These are phyloP conservation scores for Himalopsyche kuldschensis DNA, from an alignment of 2,888 invertebrate genomes.

Conservation along the genomic window DNA sequence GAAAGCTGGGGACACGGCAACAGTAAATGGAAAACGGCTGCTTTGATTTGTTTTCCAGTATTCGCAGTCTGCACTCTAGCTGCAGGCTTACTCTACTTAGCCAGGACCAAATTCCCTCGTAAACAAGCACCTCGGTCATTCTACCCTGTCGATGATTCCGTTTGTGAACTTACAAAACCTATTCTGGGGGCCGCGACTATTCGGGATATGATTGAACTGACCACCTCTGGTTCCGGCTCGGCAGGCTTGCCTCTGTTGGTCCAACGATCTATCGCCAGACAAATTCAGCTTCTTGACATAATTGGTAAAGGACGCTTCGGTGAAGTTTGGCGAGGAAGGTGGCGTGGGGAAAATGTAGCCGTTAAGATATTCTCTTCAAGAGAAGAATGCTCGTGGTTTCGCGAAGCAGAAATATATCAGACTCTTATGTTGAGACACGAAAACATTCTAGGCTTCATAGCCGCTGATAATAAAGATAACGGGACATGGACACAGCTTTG, in stretches of 20 bases:
- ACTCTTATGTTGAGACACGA: slow-evolving; percentile 98
- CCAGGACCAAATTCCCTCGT: background rate
- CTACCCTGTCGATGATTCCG: slow-evolving; percentile 66
- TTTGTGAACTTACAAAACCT: slow-evolving; percentile 78
- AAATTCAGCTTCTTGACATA: slow-evolving; percentile 90
- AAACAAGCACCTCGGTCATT: slow-evolving; percentile 48
- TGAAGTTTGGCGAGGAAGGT: slow-evolving; percentile 93
- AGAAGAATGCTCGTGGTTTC: slow-evolving; percentile 96
- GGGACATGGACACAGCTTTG: slow-evolving; percentile 98
- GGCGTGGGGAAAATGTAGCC: slow-evolving; percentile 97
- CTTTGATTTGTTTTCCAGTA: slow-evolving; percentile 69
- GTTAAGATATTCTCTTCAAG: slow-evolving; percentile 97
- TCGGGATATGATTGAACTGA: slow-evolving; percentile 88
- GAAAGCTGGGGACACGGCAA: background rate
- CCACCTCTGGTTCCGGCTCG: slow-evolving; percentile 93
- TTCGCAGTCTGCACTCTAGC: slow-evolving; percentile 69
- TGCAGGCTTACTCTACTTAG: slow-evolving; percentile 44
- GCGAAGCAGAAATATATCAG: slow-evolving; percentile 98
- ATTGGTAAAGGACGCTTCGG: slow-evolving; percentile 98
- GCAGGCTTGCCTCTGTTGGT: slow-evolving; percentile 92
- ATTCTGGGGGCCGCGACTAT: slow-evolving; percentile 74
- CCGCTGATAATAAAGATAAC: slow-evolving; percentile 98
- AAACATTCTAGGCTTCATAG: slow-evolving; percentile 97
- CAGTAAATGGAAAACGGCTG: slow-evolving; percentile 52
- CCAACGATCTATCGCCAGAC: slow-evolving; percentile 94